Percentiles rank a stretch among this genome's conserved stretches.
Conservation (phyloP, 2,888 invertebrate species). For the Atethmia centrago region DNA sequence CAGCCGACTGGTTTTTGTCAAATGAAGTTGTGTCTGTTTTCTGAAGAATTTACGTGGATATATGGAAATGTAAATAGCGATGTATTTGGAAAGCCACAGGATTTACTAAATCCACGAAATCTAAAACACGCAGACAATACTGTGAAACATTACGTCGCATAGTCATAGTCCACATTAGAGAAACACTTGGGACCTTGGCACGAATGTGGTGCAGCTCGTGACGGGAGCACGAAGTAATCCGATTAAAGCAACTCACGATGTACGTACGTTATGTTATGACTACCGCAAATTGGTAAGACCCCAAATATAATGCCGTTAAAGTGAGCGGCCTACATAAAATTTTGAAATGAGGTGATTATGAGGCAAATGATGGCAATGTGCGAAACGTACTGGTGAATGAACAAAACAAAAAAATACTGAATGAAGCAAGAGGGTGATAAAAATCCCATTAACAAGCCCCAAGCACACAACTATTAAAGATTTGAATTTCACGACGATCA, state of each 20-base stretch:
- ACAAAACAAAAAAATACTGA: neutral
- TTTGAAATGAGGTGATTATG: constrained; percentile 27
- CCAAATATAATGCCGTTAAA: constrained; percentile 42
- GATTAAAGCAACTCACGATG: constrained; percentile 70
- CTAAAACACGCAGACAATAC: constrained; percentile 33
- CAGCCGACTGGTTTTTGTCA: constrained; percentile 12
- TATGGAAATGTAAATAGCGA: constrained; percentile 14
- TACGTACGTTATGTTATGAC: constrained; percentile 55
- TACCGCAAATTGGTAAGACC: constrained; percentile 57
- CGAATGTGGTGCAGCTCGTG: constrained; percentile 77
- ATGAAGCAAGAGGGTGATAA: neutral
- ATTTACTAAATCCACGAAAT: constrained; percentile 30
- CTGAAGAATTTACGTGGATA: neutral
- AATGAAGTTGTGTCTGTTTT: constrained; percentile 1
- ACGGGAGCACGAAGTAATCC: constrained; percentile 76
- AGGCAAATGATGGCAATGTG: constrained; percentile 17
- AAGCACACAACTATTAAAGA: neutral
- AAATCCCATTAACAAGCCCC: neutral
- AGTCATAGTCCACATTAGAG: constrained; percentile 75
- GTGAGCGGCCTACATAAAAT: constrained; percentile 38
- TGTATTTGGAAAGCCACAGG: constrained; percentile 11
- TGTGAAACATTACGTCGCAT: constrained; percentile 63
- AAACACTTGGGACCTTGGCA: constrained; percentile 81
- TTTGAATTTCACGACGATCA: neutral
- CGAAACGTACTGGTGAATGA: constrained; percentile 1